phyloP scores from a whole-genome alignment of 2,113 vertebrate genomes.

The Myodes glareolus region DNA sequence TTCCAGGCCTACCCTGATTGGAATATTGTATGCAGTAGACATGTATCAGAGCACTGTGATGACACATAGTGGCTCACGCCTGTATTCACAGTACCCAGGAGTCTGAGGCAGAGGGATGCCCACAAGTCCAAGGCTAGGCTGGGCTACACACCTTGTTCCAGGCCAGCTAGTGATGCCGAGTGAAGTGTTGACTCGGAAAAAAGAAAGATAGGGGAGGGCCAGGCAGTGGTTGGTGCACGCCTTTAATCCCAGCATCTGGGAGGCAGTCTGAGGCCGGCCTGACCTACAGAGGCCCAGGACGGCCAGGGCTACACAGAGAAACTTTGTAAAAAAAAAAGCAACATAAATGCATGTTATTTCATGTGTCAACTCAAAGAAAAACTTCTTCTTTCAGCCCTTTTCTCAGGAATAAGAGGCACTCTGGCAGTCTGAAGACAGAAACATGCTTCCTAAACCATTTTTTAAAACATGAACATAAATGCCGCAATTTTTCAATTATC shows the following conservation, averaged over 20 bases:
- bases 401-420: neutral
- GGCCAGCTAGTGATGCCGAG: neutral
- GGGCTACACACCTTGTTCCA: neutral
- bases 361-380: neutral
- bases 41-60: neutral
- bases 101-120: neutral
- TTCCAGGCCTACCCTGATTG: too few relatives aligned
- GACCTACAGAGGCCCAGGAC: neutral
- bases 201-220: neutral
- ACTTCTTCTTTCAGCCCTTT: neutral
- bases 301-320: neutral
- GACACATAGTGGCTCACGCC: neutral
- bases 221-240: neutral
- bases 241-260: neutral
- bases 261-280: neutral
- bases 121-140: neutral
- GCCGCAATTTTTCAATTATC: constrained; percentile 12
- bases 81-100: neutral
- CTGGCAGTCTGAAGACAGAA: neutral
- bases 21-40: neutral
- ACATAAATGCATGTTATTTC: neutral
- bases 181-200: neutral
- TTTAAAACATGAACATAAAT: neutral
- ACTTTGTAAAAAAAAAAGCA: neutral
- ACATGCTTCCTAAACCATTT: neutral